Evolutionary conservation across 2,888 invertebrate genomes (phyloP), one percentile per base, ranked within the genome.

Genomic region (Drosophila villosipedis): DNA sequence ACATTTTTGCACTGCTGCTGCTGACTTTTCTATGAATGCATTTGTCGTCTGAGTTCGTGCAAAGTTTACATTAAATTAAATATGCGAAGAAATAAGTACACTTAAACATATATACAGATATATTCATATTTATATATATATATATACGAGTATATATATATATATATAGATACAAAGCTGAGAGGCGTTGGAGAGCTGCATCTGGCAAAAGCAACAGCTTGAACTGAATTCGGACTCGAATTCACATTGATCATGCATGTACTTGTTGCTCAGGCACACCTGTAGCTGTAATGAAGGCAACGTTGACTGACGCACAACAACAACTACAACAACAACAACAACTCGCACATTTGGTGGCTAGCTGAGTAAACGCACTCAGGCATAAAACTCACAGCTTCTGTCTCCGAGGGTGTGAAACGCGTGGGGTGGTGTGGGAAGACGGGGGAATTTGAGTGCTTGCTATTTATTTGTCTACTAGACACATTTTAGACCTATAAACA

Each of bases 201-300:
- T 47, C 25, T 47, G 47, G 16, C 47, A 25, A 25, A 31, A 37
- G 55, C 59, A 69, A 53, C 80, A 78, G 68, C 67, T 73, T 86
- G 86, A 73, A 82, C 83, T 82, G 82, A 75, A 82, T 83, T 83
- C 73, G 77, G 74, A 82, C 83, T 80, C 73, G 80, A 84, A 84
- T 84, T 81, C 78, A 69, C 76, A 71, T 76, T 80, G 82, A 84
- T 82, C 84, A 75, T 86, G 80, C 87, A 84, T 25, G 9, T 47
- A 25, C 25, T 47, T 47, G 82, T 22, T 43, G 82, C 64, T 71
- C 57, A 68, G 83, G 71, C 83, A 84, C 84, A 84, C 82, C 87
- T 84, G 87, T 71, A 84, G 9, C 47, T 9, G 25, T 25, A 47
- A 77, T 73, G 82, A 74, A 80, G 71, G 69, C 41, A 71, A 72